These are phyloP conservation scores for Triplophysa tibetana DNA, from an alignment of 2,113 vertebrate species.

Conservation along the genomic window DNA sequence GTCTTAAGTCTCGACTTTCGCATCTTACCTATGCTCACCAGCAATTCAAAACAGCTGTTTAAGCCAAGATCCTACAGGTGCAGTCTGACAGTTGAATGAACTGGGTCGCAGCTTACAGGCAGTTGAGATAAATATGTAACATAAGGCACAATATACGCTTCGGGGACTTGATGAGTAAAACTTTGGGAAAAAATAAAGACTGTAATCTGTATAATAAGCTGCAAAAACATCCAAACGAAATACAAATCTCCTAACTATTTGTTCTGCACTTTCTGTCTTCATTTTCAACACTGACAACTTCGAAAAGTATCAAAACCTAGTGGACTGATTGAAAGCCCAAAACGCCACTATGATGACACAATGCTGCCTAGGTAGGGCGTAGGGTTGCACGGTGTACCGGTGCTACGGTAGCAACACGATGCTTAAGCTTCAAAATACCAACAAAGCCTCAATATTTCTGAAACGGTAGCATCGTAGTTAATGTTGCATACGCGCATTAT, in stretches of 20 bases:
- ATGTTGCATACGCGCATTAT: too few relatives aligned
- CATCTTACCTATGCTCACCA: not conserved
- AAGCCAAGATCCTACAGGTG: conserved; percentile 13
- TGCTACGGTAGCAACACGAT: too few relatives aligned
- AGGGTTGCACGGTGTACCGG: not conserved
- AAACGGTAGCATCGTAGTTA: too few relatives aligned
- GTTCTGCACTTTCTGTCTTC: not conserved
- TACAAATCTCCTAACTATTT: not conserved
- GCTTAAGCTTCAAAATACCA: too few relatives aligned
- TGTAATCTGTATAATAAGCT: not conserved
- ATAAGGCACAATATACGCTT: not conserved
- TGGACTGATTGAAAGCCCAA: not conserved
- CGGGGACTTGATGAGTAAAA: not conserved
- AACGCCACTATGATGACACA: too few relatives aligned
- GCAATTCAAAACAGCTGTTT: not conserved
- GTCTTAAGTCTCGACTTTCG: too few relatives aligned
- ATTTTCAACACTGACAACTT: not conserved
- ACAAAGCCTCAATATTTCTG: too few relatives aligned
- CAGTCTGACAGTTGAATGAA: conserved; percentile 18
- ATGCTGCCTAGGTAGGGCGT: not conserved
- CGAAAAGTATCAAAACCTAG: not conserved
- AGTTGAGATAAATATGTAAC: not conserved
- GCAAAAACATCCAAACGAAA: not conserved
- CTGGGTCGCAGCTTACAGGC: not conserved
- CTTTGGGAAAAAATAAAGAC: not conserved